Conservation (phyloP, 2,113 vertebrate species). For the Psilopsiagon aymara region DNA sequence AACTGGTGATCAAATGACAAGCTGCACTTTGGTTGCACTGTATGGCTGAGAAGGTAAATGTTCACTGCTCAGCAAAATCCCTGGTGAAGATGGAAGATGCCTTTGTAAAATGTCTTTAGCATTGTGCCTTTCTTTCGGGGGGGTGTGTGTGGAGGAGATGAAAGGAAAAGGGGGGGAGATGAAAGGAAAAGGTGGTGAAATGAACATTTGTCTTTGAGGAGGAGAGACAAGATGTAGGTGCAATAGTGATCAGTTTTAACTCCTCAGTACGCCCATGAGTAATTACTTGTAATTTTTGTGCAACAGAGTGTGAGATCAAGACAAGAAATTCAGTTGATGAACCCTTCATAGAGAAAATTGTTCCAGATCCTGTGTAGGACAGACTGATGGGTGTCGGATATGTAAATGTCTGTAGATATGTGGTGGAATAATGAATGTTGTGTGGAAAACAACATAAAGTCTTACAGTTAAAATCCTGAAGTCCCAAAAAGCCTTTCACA, state of each 20-base stretch:
- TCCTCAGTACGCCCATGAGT: not conserved
- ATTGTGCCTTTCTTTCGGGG: not conserved
- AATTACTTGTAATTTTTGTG: not conserved
- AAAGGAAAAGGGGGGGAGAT: not conserved
- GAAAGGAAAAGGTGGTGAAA: not conserved
- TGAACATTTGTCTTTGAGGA: not conserved
- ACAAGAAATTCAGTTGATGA: not conserved
- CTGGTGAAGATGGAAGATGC: not conserved
- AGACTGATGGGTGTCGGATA: not conserved
- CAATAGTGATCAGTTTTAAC: not conserved
- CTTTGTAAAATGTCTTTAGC: not conserved
- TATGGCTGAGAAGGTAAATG: not conserved
- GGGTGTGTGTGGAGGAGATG: too few species aligned
- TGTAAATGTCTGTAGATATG: not conserved
- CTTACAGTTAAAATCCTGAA: not conserved
- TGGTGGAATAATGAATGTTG: not conserved
- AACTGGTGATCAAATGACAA: not conserved
- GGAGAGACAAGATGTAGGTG: conserved; percentile 9
- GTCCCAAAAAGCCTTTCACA: not conserved
- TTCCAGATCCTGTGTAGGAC: not conserved
- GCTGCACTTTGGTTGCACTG: not conserved
- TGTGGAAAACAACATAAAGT: not conserved
- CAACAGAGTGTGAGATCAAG: not conserved
- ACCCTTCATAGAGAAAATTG: not conserved
- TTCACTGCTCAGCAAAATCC: not conserved